Evolutionary conservation across 2,797 vertebrate genomes (phyloP).

Genomic region (Myotis findleyi): DNA sequence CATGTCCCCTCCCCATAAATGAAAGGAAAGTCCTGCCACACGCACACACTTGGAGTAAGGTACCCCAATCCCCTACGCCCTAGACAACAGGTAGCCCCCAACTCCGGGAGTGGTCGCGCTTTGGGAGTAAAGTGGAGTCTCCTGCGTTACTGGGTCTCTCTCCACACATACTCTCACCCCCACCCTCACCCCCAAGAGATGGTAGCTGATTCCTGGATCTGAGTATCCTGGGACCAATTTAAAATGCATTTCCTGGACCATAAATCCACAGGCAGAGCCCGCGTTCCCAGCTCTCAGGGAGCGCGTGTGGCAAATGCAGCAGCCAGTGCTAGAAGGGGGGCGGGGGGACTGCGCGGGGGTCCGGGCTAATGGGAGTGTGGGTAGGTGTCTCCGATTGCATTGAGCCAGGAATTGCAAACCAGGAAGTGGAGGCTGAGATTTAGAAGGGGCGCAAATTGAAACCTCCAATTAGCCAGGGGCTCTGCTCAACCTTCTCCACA

Average conservation of each 20-base stretch:
- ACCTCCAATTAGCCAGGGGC: background rate
- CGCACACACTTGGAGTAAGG: background rate
- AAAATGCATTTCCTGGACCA: constrained; percentile 69
- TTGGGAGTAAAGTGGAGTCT: background rate
- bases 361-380: background rate
- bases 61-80: background rate
- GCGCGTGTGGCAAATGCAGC: background rate
- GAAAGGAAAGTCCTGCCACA: background rate
- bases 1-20: background rate
- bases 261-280: constrained; percentile 18
- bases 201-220: constrained; percentile 27
- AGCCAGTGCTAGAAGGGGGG: background rate
- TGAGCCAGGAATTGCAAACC: background rate
- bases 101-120: background rate
- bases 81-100: constrained; percentile 60
- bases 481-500: background rate
- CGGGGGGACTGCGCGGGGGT: background rate
- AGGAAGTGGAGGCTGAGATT: background rate
- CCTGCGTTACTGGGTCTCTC: background rate
- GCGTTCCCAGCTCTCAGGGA: background rate
- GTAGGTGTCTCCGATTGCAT: background rate
- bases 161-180: background rate
- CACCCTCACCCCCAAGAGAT: background rate
- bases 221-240: constrained; percentile 60
- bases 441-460: background rate